These are phyloP conservation scores for Pituophis catenifer DNA, from an alignment of 2,113 vertebrate genomes.

Conservation along the genomic window DNA sequence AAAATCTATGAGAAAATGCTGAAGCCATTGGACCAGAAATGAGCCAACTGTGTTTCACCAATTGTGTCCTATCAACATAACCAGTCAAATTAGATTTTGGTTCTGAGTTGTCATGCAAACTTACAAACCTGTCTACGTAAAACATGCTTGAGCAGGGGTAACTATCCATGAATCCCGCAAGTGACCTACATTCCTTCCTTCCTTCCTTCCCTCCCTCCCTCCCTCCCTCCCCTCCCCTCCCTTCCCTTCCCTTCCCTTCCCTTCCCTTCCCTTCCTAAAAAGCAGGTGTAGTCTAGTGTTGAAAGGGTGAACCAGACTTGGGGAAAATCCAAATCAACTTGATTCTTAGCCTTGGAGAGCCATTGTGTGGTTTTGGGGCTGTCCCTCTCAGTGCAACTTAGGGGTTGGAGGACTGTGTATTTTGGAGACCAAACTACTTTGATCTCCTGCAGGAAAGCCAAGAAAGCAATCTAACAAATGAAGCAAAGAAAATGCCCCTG, in stretches of 20 bases:
- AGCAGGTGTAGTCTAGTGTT: background rate
- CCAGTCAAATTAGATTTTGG: background rate
- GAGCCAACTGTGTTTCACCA: background rate
- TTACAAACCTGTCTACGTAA: background rate
- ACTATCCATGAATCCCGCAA: background rate
- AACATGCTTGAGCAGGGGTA: background rate
- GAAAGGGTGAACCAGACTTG: background rate
- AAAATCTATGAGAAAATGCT: background rate
- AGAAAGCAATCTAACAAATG: background rate
- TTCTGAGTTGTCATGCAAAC: background rate
- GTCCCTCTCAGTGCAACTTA: background rate
- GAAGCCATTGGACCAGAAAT: background rate
- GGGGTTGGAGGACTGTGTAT: background rate
- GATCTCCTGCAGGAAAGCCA: background rate
- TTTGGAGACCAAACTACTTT: background rate
- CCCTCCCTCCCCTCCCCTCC: background rate
- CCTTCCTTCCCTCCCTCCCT: background rate
- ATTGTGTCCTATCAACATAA: background rate
- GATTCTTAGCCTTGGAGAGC: background rate
- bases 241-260: background rate
- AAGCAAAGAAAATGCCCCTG: background rate
- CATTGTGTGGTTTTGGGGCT: background rate
- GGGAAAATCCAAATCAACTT: background rate
- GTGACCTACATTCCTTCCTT: background rate
- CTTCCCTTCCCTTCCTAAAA: background rate